Percentiles rank a stretch among this genome's conserved stretches.
These are phyloP conservation scores for Scaptomyza cyrtandrae DNA, from an alignment of 2,888 invertebrate species.

Conservation along the genomic window DNA sequence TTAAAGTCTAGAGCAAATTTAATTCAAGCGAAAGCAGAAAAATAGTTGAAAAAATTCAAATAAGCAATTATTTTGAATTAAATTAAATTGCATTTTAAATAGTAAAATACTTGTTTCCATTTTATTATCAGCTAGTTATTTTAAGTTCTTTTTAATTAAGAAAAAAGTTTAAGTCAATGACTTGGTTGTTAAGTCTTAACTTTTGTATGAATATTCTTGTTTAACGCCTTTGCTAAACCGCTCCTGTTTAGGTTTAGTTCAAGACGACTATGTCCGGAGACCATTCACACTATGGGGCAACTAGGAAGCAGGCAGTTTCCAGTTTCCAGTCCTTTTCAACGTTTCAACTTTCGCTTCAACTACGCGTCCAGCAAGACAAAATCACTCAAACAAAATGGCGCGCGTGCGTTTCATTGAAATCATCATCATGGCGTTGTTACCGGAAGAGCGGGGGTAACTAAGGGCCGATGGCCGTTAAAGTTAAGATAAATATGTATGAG, in stretches of 20 bases:
- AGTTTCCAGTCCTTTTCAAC: slow-evolving; percentile 35
- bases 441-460: background rate
- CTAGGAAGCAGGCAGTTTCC: slow-evolving; percentile 43
- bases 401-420: slow-evolving; percentile 78
- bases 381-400: slow-evolving; percentile 76
- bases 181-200: background rate
- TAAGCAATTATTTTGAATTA: background rate
- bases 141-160: background rate
- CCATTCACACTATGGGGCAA: slow-evolving; percentile 19
- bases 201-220: background rate
- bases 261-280: slow-evolving; percentile 5
- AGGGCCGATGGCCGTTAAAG: slow-evolving; percentile 25
- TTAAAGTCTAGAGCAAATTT: too few relatives aligned
- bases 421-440: slow-evolving; percentile 30
- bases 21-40: background rate
- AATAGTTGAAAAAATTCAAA: background rate
- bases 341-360: slow-evolving; percentile 76
- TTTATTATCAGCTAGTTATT: background rate
- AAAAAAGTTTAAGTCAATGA: background rate
- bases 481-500: slow-evolving; percentile 66
- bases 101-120: background rate
- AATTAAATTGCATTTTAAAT: background rate
- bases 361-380: slow-evolving; percentile 74
- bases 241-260: slow-evolving; percentile 34
- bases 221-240: slow-evolving; percentile 24